Evolutionary conservation across 2,888 invertebrate genomes (phyloP).

Genomic region (Muscina levida): DNA sequence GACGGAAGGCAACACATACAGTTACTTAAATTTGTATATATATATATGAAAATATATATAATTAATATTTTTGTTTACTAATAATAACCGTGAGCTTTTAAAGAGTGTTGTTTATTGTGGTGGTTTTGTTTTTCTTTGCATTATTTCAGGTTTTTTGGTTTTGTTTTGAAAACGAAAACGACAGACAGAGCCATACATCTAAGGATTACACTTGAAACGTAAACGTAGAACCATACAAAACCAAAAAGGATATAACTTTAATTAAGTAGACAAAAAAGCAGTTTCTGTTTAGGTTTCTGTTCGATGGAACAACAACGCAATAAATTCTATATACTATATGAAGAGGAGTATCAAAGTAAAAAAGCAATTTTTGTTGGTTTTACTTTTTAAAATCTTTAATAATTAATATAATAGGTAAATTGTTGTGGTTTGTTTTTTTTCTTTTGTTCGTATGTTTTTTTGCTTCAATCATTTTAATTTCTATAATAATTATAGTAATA

Average conservation of each 20-base stretch:
- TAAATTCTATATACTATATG: neutral
- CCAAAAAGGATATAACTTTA: neutral
- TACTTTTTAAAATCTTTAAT: conserved; percentile 67
- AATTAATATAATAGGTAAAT: conserved; percentile 56
- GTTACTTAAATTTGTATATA: conserved; percentile 2
- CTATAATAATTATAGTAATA: conserved; percentile 45
- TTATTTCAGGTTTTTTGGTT: conserved; percentile 42
- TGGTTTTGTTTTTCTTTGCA: neutral
- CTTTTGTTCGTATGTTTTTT: too few species aligned
- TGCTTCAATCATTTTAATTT: conserved; percentile 22
- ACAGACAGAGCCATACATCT: conserved; percentile 39
- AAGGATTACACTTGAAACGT: conserved; percentile 23
- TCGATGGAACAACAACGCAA: conserved; percentile 36
- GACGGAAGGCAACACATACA: conserved; percentile 44
- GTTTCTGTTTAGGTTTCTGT: conserved; percentile 28
- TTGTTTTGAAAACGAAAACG: conserved; percentile 12
- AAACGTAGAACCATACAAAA: conserved; percentile 12
- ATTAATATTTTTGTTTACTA: conserved; percentile 20
- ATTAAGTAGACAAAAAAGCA: conserved; percentile 35
- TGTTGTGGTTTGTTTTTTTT: neutral
- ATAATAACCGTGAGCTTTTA: conserved; percentile 29
- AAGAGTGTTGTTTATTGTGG: conserved; percentile 25
- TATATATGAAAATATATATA: neutral
- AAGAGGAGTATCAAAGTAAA: conserved; percentile 54
- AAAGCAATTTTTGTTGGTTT: conserved; percentile 67